Evolutionary conservation across 2,888 invertebrate genomes (phyloP), one percentile per base, ranked within the genome.

Genomic region (Hyles lineata): DNA sequence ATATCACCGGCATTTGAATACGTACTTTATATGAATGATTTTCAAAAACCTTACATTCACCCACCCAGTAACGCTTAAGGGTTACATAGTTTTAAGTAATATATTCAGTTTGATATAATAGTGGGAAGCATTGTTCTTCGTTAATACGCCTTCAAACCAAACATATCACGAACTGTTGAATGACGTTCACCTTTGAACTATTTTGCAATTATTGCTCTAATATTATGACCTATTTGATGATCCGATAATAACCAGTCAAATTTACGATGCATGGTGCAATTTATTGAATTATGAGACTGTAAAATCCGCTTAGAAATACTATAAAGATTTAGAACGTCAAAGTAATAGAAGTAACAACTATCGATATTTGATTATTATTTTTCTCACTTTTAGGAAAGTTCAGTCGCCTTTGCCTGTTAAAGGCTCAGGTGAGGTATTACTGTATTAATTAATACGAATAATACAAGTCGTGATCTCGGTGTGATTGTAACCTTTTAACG

Each of bases 151-250:
- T 50, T 17, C 8, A 23, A 67, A 67, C 35, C 63, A 43, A 63
- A 21, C 67, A 67, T 23, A 67, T 67, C 67, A 67, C 67, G 67
- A 67, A 67, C 67, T 67, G 23, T 67, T 67, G 67, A 67, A 67
- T 67, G 67, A 67, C 50, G 67, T 67, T 67, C 67, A 67, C 67
- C 67, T 67, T 50, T 67, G 43, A 67, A 67, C 43, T 67, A 50
- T 67, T 67, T 67, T 50, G 67, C 67, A 67, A 67, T 25, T 50
- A 67, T 67, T 67, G 67, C 67, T 67, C 67, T 67, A 67, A 23
- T 43, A 67, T 50, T 67, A 43, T 67, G 50, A 50, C 67, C 23
- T 43, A 43, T 67, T 67, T 50, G 67, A 63, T 21, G 63, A 50
- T 67, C 21, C 23, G 50, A 67, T 43, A 67, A 67, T 67, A 50